Evolutionary conservation across 2,888 invertebrate genomes (phyloP).

Genomic region (Lamellibrachia columna): DNA sequence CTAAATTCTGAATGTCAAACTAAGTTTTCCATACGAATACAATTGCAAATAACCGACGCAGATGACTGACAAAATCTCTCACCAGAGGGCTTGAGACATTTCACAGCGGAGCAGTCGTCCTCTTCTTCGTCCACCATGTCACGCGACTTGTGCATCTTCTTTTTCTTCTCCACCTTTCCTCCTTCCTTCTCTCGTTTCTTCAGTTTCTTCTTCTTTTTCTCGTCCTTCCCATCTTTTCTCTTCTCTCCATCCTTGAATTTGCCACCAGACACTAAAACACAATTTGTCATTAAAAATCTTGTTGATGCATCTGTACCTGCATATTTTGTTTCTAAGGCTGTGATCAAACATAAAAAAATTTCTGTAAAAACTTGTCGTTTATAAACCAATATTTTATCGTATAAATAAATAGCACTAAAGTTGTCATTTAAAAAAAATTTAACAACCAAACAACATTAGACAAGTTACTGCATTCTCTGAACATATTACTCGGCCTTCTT

Average conservation of each 20-base stretch:
- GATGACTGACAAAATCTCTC: conserved; percentile 25
- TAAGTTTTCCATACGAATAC: background rate
- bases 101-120: conserved; percentile 61
- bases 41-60: background rate
- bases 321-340: conserved; percentile 30
- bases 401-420: background rate
- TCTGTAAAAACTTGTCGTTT: background rate
- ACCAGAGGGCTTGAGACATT: conserved; percentile 63
- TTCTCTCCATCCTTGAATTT: conserved; percentile 29
- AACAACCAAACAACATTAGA: background rate
- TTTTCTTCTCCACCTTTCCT: conserved; percentile 48
- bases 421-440: background rate
- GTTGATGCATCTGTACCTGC: conserved; percentile 30
- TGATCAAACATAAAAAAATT: background rate
- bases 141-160: conserved; percentile 48
- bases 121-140: conserved; percentile 45
- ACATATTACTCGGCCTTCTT: too few species aligned
- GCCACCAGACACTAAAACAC: background rate
- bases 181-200: conserved; percentile 30
- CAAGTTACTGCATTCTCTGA: too few species aligned
- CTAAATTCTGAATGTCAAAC: background rate
- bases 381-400: too few species aligned
- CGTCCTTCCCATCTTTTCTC: conserved; percentile 21
- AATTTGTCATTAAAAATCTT: background rate
- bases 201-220: background rate